These are phyloP conservation scores for Allobates femoralis DNA, from an alignment of 2,797 vertebrate genomes.

Conservation along the genomic window DNA sequence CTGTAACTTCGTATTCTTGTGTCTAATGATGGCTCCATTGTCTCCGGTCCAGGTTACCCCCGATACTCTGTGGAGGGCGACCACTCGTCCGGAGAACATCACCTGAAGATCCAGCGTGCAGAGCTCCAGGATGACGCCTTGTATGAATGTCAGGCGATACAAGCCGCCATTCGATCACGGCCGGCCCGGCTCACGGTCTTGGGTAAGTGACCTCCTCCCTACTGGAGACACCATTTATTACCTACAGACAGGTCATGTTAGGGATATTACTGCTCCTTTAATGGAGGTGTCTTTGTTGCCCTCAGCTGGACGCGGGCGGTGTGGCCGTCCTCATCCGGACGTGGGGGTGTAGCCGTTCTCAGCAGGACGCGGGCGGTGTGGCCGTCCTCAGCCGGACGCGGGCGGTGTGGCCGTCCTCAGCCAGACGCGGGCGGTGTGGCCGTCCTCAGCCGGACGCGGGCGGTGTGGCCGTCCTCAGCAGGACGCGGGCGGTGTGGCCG, in stretches of 20 bases:
- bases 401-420: too few species aligned
- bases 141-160: slow-evolving; percentile 97
- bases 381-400: too few species aligned
- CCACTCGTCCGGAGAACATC: slow-evolving; percentile 91
- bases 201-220: slow-evolving; percentile 77
- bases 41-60: slow-evolving; percentile 86
- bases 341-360: too few species aligned
- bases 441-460: too few species aligned
- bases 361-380: too few species aligned
- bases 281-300: not conserved
- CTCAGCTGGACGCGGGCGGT: too few species aligned
- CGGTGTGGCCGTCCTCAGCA: too few species aligned
- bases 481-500: too few species aligned
- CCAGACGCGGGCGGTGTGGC: too few species aligned
- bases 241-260: not conserved
- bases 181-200: slow-evolving; percentile 94
- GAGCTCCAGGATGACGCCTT: slow-evolving; percentile 94
- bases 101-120: slow-evolving; percentile 90
- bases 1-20: not conserved
- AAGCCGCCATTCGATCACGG: slow-evolving; percentile 92
- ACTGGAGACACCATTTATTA: not conserved
- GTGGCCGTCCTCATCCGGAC: too few species aligned
- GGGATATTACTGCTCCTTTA: not conserved
- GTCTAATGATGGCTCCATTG: not conserved
- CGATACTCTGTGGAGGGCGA: slow-evolving; percentile 96